A percentile compares a stretch with the other conserved stretches of the same genome.
These are phyloP conservation scores for Argyrosomus regius DNA, from an alignment of 2,797 vertebrate genomes.

Conservation along the genomic window DNA sequence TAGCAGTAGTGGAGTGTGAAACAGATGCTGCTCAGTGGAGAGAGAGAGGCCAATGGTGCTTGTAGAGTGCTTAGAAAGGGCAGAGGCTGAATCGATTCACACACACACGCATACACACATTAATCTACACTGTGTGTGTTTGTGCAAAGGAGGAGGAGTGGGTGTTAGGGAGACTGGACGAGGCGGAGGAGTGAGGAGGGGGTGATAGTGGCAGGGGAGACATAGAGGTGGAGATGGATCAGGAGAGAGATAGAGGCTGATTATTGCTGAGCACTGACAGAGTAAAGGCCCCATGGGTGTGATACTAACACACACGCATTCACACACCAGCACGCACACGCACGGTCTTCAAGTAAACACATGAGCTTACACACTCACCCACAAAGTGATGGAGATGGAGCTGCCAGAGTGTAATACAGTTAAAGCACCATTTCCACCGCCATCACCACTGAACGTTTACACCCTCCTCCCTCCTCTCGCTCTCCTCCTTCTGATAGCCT, in stretches of 20 bases:
- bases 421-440: slow-evolving; percentile 66
- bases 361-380: slow-evolving; percentile 55
- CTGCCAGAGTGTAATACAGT: slow-evolving; percentile 71
- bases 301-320: slow-evolving; percentile 46
- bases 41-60: slow-evolving; percentile 93
- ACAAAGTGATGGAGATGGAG: slow-evolving; percentile 74
- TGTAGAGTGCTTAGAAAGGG: slow-evolving; percentile 96
- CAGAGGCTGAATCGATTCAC: slow-evolving; percentile 94
- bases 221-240: slow-evolving; percentile 74
- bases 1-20: slow-evolving; percentile 84
- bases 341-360: slow-evolving; percentile 58
- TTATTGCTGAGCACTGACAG: slow-evolving; percentile 80
- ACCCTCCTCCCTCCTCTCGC: not conserved
- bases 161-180: slow-evolving; percentile 45
- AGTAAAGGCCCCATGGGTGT: slow-evolving; percentile 74
- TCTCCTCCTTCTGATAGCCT: slow-evolving; percentile 31
- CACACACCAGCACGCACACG: slow-evolving; percentile 22
- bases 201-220: slow-evolving; percentile 70
- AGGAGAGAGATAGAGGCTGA: slow-evolving; percentile 79
- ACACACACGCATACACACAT: slow-evolving; percentile 51
- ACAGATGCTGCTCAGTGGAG: slow-evolving; percentile 91
- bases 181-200: slow-evolving; percentile 18
- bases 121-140: slow-evolving; percentile 45
- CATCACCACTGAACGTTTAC: slow-evolving; percentile 45
- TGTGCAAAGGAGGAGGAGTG: slow-evolving; percentile 38